These are phyloP conservation scores for Spilogale gracilis DNA, from an alignment of 2,113 vertebrate species.

Conservation along the genomic window DNA sequence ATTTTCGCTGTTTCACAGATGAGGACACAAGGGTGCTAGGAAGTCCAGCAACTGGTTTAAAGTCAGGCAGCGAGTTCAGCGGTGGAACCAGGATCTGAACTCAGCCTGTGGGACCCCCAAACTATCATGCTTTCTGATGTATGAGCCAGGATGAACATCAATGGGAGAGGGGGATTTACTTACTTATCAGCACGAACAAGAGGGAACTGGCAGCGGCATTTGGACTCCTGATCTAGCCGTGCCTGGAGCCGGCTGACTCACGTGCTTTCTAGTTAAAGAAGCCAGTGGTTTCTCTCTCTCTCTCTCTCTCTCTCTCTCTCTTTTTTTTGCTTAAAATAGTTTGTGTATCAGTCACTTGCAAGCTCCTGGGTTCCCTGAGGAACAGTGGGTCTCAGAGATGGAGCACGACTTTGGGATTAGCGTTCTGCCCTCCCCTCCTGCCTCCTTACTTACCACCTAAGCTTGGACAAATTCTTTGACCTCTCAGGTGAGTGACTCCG, in stretches of 20 bases:
- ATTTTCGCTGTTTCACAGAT: neutral
- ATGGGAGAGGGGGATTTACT: neutral
- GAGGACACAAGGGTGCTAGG: neutral
- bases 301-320: no score
- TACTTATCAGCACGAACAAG: neutral
- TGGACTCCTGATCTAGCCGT: conserved; percentile 1
- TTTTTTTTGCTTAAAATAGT: conserved; percentile 50
- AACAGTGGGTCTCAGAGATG: neutral
- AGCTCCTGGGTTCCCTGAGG: neutral
- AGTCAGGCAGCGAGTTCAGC: neutral
- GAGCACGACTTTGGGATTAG: neutral
- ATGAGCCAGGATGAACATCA: neutral
- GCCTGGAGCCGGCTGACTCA: conserved; percentile 52
- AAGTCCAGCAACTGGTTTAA: neutral
- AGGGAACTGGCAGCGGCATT: neutral
- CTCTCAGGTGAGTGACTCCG: neutral
- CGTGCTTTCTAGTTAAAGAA: conserved; percentile 31
- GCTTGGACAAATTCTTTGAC: neutral
- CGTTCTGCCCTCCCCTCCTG: neutral
- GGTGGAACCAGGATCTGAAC: conserved; percentile 5
- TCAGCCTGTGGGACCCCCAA: neutral
- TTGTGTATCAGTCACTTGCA: neutral
- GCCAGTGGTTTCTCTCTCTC: neutral
- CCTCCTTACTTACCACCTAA: neutral
- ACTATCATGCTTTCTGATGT: neutral